Evolutionary conservation across 2,888 invertebrate genomes (phyloP).

Genomic region (Osedax frankpressi): DNA sequence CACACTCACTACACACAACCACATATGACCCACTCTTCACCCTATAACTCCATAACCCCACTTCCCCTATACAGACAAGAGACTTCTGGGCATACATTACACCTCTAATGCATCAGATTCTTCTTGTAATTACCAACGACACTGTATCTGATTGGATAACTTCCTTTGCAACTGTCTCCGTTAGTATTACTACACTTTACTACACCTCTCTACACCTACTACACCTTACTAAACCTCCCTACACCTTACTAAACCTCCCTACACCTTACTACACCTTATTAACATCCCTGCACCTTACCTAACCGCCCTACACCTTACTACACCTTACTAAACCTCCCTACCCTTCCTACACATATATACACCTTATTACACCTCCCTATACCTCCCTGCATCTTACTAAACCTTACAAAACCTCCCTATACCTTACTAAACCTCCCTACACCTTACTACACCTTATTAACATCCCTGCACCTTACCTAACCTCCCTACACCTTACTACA

Average conservation of each 20-base stretch:
- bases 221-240: not conserved
- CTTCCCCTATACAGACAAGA: slow-evolving; percentile 19
- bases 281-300: no score
- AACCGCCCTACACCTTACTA: not conserved
- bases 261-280: not conserved
- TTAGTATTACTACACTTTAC: slow-evolving; percentile 31
- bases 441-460: not conserved
- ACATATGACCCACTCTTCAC: no score
- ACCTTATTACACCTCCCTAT: not conserved
- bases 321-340: not conserved
- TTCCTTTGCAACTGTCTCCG: slow-evolving; percentile 59
- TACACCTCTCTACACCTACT: not conserved
- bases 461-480: not conserved
- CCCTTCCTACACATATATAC: not conserved
- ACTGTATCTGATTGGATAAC: slow-evolving; percentile 62
- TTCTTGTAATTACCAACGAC: slow-evolving; percentile 56
- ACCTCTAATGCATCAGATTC: slow-evolving; percentile 55
- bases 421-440: not conserved
- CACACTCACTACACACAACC: no score
- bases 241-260: no score
- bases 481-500: not conserved
- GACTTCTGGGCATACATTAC: slow-evolving; percentile 54
- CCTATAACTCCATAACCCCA: no score
- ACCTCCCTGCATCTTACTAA: no score
- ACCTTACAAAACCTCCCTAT: no score